These are phyloP conservation scores for Gracilinanus agilis DNA, from an alignment of 2,113 vertebrate genomes.

Conservation along the genomic window DNA sequence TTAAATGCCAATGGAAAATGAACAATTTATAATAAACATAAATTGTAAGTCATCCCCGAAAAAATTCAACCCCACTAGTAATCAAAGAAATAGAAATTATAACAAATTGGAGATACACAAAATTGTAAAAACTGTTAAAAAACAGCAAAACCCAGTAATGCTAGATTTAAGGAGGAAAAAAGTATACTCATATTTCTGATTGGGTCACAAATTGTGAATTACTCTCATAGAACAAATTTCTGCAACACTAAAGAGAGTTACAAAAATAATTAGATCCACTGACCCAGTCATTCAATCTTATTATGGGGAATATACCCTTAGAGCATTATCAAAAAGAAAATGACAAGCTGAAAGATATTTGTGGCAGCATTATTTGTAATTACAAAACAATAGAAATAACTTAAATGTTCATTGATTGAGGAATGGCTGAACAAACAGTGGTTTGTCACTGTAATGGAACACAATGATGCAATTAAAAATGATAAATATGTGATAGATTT, in stretches of 20 bases:
- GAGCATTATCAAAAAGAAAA: not conserved
- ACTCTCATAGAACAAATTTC: not conserved
- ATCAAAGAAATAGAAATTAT: not conserved
- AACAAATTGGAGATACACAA: not conserved
- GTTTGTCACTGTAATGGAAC: not conserved
- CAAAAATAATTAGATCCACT: not conserved
- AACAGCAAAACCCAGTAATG: not conserved
- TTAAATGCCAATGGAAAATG: not conserved
- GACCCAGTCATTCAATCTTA: not conserved
- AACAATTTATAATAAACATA: not conserved
- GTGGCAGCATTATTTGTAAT: not conserved
- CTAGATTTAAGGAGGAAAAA: not conserved
- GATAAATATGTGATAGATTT: not conserved
- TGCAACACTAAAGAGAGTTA: not conserved
- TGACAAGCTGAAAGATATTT: conserved; percentile 1
- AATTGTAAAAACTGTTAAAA: not conserved
- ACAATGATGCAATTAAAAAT: conserved; percentile 3
- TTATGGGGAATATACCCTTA: not conserved
- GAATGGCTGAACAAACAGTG: not conserved
- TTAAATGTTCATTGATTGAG: conserved; percentile 2
- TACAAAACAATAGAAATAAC: not conserved
- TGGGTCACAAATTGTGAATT: not conserved
- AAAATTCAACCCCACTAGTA: not conserved
- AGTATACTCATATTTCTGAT: not conserved
- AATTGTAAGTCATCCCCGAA: not conserved